Evolutionary conservation across 2,797 vertebrate species (phyloP).

Genomic region (Trichosurus vulpecula): DNA sequence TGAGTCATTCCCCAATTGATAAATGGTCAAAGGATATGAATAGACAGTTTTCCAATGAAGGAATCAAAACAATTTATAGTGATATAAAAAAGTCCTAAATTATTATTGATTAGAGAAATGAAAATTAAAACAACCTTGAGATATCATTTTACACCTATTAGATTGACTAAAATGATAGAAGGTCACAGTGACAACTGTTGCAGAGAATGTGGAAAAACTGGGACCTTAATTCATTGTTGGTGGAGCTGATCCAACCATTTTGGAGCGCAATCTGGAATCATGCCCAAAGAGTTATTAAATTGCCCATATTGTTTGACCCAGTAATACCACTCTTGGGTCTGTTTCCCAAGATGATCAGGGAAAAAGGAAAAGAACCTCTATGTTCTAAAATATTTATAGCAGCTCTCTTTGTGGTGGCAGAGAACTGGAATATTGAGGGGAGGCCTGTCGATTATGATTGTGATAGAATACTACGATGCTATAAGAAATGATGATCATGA

Average conservation of each 20-base stretch:
- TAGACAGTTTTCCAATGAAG: too few species aligned
- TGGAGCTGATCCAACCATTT: not conserved
- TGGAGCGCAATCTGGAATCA: not conserved
- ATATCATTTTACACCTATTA: too few species aligned
- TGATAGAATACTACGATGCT: not conserved
- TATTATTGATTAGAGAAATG: too few species aligned
- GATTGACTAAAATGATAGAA: not conserved
- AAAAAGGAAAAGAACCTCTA: not conserved
- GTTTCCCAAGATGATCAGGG: not conserved
- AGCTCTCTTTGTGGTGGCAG: too few species aligned
- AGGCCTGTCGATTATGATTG: not conserved
- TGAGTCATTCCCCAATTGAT: too few species aligned
- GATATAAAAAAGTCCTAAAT: too few species aligned
- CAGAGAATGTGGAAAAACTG: not conserved
- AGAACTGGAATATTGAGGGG: too few species aligned
- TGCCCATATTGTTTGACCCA: not conserved
- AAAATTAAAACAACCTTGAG: too few species aligned
- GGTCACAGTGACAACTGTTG: not conserved
- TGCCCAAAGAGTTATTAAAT: not conserved
- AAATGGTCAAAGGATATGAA: too few species aligned
- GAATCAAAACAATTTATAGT: too few species aligned
- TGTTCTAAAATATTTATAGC: too few species aligned
- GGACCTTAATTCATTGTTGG: not conserved
- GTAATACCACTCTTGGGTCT: too few species aligned
- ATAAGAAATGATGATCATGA: not conserved